phyloP scores from a whole-genome alignment of 2,113 vertebrate genomes.

The Hypocryptadius cinnamomeus region DNA sequence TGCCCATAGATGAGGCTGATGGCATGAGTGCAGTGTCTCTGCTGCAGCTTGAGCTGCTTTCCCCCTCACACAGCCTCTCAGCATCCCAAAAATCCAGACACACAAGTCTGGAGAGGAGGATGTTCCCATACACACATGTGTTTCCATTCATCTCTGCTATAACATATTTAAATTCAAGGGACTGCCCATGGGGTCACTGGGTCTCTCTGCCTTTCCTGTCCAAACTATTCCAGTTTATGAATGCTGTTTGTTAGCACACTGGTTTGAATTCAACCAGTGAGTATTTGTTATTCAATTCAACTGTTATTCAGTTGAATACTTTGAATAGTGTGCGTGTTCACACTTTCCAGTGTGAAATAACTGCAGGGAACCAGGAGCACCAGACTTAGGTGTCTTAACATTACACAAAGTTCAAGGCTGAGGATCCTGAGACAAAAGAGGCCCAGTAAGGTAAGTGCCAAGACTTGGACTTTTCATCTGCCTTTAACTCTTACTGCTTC shows the following conservation, averaged over 20 bases:
- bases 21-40: neutral
- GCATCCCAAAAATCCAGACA: neutral
- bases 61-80: neutral
- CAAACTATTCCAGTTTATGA: neutral
- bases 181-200: neutral
- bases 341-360: neutral
- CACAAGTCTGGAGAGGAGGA: neutral
- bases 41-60: neutral
- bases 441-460: neutral
- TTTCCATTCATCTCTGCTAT: neutral
- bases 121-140: rapidly evolving
- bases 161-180: neutral
- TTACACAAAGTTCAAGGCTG: neutral
- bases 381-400: neutral
- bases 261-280: neutral
- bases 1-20: neutral
- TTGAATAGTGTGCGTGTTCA: too few relatives aligned
- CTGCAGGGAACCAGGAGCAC: neutral
- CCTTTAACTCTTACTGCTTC: neutral
- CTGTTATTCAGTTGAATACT: neutral
- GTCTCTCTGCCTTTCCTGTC: neutral
- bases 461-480: neutral
- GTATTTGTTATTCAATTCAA: neutral
- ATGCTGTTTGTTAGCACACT: neutral
- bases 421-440: neutral